phyloP scores from a whole-genome alignment of 2,888 invertebrate genomes.

The Saturnia japonica region DNA sequence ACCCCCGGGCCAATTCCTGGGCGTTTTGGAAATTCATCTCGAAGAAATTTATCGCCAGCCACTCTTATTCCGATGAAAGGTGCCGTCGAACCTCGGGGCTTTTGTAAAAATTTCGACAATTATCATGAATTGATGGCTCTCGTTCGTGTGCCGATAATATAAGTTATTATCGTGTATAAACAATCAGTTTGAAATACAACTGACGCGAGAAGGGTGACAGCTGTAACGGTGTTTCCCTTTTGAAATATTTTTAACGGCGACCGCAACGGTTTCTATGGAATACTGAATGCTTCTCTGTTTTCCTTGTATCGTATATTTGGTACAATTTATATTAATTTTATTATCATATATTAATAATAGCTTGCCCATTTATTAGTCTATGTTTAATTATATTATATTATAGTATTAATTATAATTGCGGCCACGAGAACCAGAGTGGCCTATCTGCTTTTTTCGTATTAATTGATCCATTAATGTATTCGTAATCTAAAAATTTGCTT shows the following conservation, averaged over 20 bases:
- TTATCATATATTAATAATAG: too few relatives aligned
- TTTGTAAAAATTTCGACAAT: conserved; percentile 31
- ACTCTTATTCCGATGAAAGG: conserved; percentile 45
- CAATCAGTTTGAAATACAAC: conserved; percentile 10
- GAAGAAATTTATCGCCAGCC: conserved; percentile 52
- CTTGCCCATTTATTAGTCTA: too few relatives aligned
- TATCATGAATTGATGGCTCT: conserved; percentile 26
- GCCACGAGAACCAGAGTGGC: too few relatives aligned
- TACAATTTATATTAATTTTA: too few relatives aligned
- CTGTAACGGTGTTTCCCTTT: conserved; percentile 13
- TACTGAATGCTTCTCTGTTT: not conserved
- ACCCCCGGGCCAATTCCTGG: conserved; percentile 48
- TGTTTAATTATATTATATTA: too few relatives aligned
- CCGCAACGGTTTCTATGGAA: conserved; percentile 1
- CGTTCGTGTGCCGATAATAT: conserved; percentile 16
- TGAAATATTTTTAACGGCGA: not conserved
- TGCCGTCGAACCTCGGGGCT: conserved; percentile 41
- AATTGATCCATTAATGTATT: too few relatives aligned
- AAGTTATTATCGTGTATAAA: conserved; percentile 17
- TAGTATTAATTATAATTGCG: too few relatives aligned
- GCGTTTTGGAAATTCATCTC: conserved; percentile 43
- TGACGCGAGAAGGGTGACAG: conserved; percentile 15
- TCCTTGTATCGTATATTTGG: not conserved
- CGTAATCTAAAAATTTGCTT: too few relatives aligned
- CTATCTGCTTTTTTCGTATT: too few relatives aligned